Evolutionary conservation across 2,797 vertebrate genomes (phyloP), one percentile per base, ranked within the genome.

Genomic region (Sparus aurata): DNA sequence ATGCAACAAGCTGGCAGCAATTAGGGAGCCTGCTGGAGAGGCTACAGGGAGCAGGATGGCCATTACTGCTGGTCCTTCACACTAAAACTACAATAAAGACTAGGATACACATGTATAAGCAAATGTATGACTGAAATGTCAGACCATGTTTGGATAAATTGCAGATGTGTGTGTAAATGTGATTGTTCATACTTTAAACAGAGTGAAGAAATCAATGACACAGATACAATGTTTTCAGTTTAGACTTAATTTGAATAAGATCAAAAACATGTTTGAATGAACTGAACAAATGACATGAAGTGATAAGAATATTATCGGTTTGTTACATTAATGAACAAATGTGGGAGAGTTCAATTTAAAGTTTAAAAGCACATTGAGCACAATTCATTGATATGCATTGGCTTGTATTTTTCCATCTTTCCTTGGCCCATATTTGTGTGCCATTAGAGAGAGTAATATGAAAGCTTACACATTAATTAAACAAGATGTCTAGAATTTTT

Each of bases 1-100:
- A 80, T 89, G 68, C 69, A 90, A 85, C 80, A 83, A 75, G 83
- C 84, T 84, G 84, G 83, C 81, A 79, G 83, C 87, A 88, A 89
- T 85, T 86, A 86, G 55, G 17, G 45, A 76, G 65, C 66, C 85
- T 82, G 80, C 80, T 84, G 80, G 58, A 79, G 77, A 78, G 75
- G 22, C 73, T 67, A 61, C 60, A 54, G 69, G 52, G 52, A 78
- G 54, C 50, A 5, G 59, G 52, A 63, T 49, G 69, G 66, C 41
- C 67, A 64, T 45, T 59, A 66, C 66, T 64, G 65, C 69, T 75
- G 41, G 47, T 77, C 49, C 66, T 54, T 53, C 41, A 79, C 62
- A 30, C 46, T 17, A 25, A 43, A 55, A 62, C n/a, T 65, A 20
- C 25, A 47, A 13, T 18, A 74, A 73, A 5, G 43, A 47, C 5